Conservation (phyloP, 2,113 vertebrate species). For the Cinclus cinclus region DNA sequence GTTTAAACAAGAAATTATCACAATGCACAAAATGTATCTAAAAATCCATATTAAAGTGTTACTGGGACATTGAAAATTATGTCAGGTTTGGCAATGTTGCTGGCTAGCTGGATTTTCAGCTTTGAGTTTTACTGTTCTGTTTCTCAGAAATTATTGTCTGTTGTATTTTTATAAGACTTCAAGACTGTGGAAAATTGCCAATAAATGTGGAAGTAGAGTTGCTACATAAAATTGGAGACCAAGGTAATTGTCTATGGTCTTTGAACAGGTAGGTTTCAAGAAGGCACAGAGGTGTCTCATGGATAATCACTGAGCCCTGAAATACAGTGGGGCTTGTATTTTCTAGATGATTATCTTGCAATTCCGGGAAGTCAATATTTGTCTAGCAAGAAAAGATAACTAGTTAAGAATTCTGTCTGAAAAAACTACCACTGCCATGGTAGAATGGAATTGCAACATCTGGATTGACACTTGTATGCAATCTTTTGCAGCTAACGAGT, state of each 20-base stretch:
- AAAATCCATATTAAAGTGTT: background rate
- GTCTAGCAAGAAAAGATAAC: background rate
- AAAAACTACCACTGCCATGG: background rate
- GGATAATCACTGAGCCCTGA: background rate
- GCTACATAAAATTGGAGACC: background rate
- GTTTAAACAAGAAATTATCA: background rate
- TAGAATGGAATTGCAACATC: background rate
- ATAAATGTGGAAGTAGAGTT: background rate
- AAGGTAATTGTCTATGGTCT: background rate
- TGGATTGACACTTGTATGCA: background rate
- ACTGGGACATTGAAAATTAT: background rate
- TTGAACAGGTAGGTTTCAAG: background rate
- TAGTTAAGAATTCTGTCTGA: background rate
- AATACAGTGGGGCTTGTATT: background rate
- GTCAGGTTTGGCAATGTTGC: background rate
- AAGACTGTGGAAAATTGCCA: background rate
- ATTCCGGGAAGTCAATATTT: background rate
- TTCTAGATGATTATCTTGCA: background rate
- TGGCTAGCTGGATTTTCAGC: background rate
- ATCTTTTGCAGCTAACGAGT: background rate
- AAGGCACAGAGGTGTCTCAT: background rate
- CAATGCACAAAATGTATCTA: background rate
- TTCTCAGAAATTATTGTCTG: background rate
- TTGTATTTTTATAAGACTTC: background rate
- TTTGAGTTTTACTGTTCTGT: background rate